Base-by-base conservation (phyloP, 2,888 invertebrate species). In the Macaria liturata region DNA sequence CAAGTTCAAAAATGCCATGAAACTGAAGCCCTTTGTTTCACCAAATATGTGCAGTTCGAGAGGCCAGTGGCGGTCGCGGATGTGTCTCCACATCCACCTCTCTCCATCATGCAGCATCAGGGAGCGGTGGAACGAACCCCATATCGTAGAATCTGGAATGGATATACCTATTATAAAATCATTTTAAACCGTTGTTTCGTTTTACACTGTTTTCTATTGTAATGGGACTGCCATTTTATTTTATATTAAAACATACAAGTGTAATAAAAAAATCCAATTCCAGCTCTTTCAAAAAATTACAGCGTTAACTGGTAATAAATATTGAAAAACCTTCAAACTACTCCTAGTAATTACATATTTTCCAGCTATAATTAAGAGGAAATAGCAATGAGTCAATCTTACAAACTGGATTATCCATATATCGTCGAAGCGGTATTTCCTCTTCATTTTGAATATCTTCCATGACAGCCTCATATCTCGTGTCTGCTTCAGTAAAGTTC, bases 121-220 rank as follows among this genome's bases (percentile, higher is more conserved):
- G 4, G 81, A 80, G 3, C 91, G 86, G 43, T 88, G 91, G 66
- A 89, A 91, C 0, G 91, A 89, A 8, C 76, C 78, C 89, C 89
- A 91, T 9, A 85, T 63, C 1, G 76, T 71, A 4, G 74, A 74
- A 61, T 71, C 90, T 60, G 9, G 4, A 37, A 54, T 8, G 46
- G 6, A 31, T n/a, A 43, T n/a, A n/a, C n/a, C n/a, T n/a, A n/a
- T 20, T 20, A 20, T 20, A 20, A 20, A 20, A 20, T 20, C 20
- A 20, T 20, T 20, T 20, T 20, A 54, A 30, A 39, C 4, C 42
- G 47, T 47, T 53, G 5, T n/a, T 43, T n/a, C n/a, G 4, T 43
- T 43, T 9, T 5, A n/a, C 9, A n/a, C n/a, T 37, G 4, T 37
- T 37, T 37, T 6, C 2, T 4, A n/a, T n/a, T n/a, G n/a, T n/a